Evolutionary conservation across 2,888 invertebrate species (phyloP), one percentile per base, ranked within the genome.

Genomic region (Caenorhabditis japonica): DNA sequence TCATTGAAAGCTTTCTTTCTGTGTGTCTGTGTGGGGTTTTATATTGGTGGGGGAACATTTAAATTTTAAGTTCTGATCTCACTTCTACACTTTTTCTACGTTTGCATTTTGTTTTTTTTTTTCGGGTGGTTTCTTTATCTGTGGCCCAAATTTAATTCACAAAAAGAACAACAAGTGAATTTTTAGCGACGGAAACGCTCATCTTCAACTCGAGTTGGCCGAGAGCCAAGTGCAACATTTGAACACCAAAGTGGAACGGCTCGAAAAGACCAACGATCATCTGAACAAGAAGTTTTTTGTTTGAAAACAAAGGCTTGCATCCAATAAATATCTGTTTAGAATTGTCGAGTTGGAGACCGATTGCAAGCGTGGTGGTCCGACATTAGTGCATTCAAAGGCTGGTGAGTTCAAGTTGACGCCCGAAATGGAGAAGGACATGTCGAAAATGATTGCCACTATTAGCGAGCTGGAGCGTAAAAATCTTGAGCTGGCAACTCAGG

Each of bases 191-290:
- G 86, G 87, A 56, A 83, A 87, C 60, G 78, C 87, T 15, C 84
- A 88, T 59, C 82, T 89, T 7, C 88, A 89, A 77, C 80, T 89
- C 62, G 89, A 89, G 62, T 77, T 89, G 58, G 87, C 88, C n/a
- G 89, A 89, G 70, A 88, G 92, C 91, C 95, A 95, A 90, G 92
- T 94, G 62, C 91, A 92, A 21, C 93, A 94, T 69, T 89, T 94
- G 75, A 91, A 93, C 41, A 91, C 93, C 78, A 94, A 94, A 89
- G 92, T 94, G 64, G 80, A 81, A 55, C 64, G 82, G 25, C 74
- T 90, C 75, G 89, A 88, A 74, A 92, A 92, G 83, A 82, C 82
- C 66, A 82, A 82, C 81, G 81, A 81, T 53, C 79, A 79, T 51
- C 70, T 82, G 56, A 81, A 70, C 72, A 80, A 81, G 58, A 80